Base-by-base conservation (phyloP, 2,888 invertebrate species). In the Eilema caniola region DNA sequence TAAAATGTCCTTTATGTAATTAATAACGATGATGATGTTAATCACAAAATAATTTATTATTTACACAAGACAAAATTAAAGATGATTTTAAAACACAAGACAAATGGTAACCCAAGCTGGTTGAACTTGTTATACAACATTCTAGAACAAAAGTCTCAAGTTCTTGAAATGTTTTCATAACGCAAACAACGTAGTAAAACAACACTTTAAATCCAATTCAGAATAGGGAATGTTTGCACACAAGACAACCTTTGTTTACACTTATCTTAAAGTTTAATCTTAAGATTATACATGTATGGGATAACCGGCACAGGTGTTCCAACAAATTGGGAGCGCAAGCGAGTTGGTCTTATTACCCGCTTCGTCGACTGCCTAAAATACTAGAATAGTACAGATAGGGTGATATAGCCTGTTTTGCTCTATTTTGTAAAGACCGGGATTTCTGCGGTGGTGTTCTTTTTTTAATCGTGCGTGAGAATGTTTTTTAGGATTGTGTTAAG, bases 281-380 rank as follows among this genome's bases (percentile, higher is more conserved):
- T 79, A 73, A 81, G 83, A 82, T 81, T 79, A 82, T 77, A 83
- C 79, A 75, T 77, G 79, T 80, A 76, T 79, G 79, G 76, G 70
- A 81, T 81, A 81, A 69, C 75, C 72, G 72, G 68, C 86, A 76
- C 88, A 89, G 89, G 89, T 89, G 89, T 80, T 75, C 75, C 78
- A 76, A 79, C 81, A 86, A 88, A 89, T 88, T 88, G 88, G 83
- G 80, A 74, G 66, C 69, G 74, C 75, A 71, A 75, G 76, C 76
- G 64, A 77, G 74, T 74, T 73, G 75, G 60, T 70, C 66, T 70
- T 72, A 81, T 83, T 82, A 83, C 57, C 59, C 74, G 82, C 73
- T 65, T 56, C 77, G 82, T 79, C 77, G 82, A 69, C 74, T 77
- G 56, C 25, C 71, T 78, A 81, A 82, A 75, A 72, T 83, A 79